Evolutionary conservation across 2,888 invertebrate genomes (phyloP).

Genomic region (Eupithecia insigniata): DNA sequence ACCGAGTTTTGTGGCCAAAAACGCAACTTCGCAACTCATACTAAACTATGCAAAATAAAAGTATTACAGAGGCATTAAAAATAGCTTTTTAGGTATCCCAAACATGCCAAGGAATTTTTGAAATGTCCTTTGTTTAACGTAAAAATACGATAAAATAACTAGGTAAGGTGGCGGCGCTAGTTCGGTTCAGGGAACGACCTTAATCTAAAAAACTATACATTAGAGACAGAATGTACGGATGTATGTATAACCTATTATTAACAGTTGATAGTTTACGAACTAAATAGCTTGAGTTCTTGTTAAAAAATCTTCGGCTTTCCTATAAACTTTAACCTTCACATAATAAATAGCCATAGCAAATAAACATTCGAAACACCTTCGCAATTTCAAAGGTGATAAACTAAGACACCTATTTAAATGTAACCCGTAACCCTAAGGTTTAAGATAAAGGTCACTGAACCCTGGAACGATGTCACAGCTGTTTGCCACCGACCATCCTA

Average conservation of each 20-base stretch:
- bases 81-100: too few relatives aligned
- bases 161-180: too few relatives aligned
- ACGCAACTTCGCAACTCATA: too few relatives aligned
- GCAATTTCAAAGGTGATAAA: slow-evolving; percentile 1
- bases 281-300: not conserved
- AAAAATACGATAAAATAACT: too few relatives aligned
- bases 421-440: slow-evolving; percentile 10
- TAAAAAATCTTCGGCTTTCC: not conserved
- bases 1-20: too few relatives aligned
- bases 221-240: not conserved
- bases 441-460: slow-evolving; percentile 18
- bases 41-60: too few relatives aligned
- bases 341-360: not conserved
- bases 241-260: not conserved
- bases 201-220: not conserved
- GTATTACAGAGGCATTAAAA: too few relatives aligned
- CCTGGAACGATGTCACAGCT: slow-evolving; percentile 32
- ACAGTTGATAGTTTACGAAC: not conserved
- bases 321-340: not conserved
- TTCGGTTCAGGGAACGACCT: too few relatives aligned
- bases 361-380: not conserved
- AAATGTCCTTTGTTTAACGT: too few relatives aligned
- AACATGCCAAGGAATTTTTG: too few relatives aligned
- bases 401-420: slow-evolving; percentile 7
- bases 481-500: slow-evolving; percentile 35